Base-by-base conservation (phyloP, 2,888 invertebrate genomes). In the Acleris holmiana region DNA sequence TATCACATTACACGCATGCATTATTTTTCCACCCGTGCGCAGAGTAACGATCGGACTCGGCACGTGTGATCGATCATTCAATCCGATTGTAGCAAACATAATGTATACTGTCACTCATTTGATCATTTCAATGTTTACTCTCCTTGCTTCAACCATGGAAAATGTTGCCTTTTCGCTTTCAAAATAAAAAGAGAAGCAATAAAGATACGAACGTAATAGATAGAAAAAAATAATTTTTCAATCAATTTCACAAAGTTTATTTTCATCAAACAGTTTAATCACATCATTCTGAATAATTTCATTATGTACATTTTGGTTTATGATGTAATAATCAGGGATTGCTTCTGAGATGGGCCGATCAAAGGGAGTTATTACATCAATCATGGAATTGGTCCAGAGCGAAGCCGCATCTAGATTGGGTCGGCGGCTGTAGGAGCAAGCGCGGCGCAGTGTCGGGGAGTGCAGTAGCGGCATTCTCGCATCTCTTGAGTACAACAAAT, bases 291-390 rank as follows among this genome's bases (percentile, higher is more conserved):
- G 41, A 17, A 7, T 55, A 23, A 23, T 23, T 29, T 51, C 10
- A 18, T 51, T 2, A 29, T 19, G 6, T 23, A 19, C 15, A 59
- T 4, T 59, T 50, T 8, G 25, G 7, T 29, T 40, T 53, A 53
- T 63, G 53, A 63, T 63, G 18, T 57, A 63, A 59, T 64, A 64
- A 64, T 64, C 58, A 40, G 76, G 74, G 78, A 82, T 80, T 81
- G 76, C 71, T 72, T 35, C 41, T 48, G 41, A 46, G 51, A 59
- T 66, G 61, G 74, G 64, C 67, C 81, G 82, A 85, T 89, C 89
- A 90, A 90, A 89, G 88, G 77, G 73, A 77, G 71, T 68, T 69
- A 73, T 74, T 85, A 86, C 82, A 83, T 85, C 84, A 85, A 88
- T 88, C 85, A 76, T 71, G 76, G 82, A 87, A 89, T 90, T 89